These are phyloP conservation scores for Julus scandinavius DNA, from an alignment of 2,888 invertebrate species.

Conservation along the genomic window DNA sequence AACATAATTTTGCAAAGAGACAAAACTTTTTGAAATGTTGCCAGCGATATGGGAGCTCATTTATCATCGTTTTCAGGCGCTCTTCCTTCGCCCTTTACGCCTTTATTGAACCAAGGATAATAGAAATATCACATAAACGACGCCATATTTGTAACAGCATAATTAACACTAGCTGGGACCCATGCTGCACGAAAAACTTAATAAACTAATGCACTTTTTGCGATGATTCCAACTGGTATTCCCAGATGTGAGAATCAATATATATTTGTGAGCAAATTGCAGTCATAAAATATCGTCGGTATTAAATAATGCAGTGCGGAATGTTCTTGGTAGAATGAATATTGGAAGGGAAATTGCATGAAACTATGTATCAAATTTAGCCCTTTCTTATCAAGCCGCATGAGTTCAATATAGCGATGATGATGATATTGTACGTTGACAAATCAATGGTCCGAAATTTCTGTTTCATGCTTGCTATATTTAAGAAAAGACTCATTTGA, in stretches of 20 bases:
- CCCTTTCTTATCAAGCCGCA: no score
- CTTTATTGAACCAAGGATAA: background rate
- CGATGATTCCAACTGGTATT: background rate
- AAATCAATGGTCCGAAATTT: no score
- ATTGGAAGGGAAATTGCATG: no score
- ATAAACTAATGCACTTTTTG: background rate
- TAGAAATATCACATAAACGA: background rate
- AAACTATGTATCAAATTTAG: no score
- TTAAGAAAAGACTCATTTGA: no score
- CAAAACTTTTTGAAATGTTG: background rate
- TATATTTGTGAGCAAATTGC: background rate
- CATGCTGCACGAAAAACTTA: background rate
- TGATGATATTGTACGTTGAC: no score
- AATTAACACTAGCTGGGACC: background rate
- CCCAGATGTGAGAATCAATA: background rate
- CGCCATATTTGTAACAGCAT: background rate
- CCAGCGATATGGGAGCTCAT: background rate
- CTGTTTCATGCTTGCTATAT: no score
- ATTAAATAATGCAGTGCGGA: background rate
- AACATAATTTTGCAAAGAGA: background rate
- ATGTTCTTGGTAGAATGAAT: no score
- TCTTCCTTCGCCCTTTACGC: background rate
- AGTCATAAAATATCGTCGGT: background rate
- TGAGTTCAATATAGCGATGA: no score
- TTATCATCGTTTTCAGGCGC: background rate